These are phyloP conservation scores for Alfaro cultratus DNA, from an alignment of 2,797 vertebrate genomes.

Conservation along the genomic window DNA sequence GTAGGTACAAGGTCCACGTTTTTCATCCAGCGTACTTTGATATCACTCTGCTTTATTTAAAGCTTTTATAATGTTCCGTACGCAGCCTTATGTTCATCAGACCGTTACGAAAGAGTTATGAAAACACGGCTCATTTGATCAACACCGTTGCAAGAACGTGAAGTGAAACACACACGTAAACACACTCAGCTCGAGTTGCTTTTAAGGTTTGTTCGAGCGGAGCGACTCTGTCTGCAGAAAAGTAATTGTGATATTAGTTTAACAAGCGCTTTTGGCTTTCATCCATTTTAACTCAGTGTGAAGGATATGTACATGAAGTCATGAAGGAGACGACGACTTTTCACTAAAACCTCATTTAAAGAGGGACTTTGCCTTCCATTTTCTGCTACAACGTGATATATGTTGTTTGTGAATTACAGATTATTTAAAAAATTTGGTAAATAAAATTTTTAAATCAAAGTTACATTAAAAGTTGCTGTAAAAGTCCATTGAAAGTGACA, in stretches of 20 bases:
- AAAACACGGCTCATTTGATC: conserved; percentile 50
- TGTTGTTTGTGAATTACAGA: background rate
- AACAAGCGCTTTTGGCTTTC: conserved; percentile 61
- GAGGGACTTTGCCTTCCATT: background rate
- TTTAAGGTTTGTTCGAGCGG: conserved; percentile 27
- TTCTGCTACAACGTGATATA: background rate
- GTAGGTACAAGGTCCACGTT: background rate
- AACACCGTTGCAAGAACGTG: conserved; percentile 15
- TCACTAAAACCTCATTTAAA: conserved; percentile 25
- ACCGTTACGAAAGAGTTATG: conserved; percentile 27
- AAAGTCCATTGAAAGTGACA: too few relatives aligned
- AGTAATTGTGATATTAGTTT: conserved; percentile 54
- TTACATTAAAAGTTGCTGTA: too few relatives aligned
- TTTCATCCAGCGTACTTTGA: conserved; percentile 33
- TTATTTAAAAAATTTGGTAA: background rate
- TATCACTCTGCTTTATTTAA: conserved; percentile 25
- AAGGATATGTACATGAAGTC: conserved; percentile 22
- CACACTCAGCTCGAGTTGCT: conserved; percentile 21
- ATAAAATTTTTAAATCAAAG: too few relatives aligned
- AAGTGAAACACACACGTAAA: conserved; percentile 12
- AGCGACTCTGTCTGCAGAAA: conserved; percentile 29
- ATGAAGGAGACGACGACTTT: conserved; percentile 31
- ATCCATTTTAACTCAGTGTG: conserved; percentile 42
- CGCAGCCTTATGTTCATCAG: conserved; percentile 37
- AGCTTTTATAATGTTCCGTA: conserved; percentile 30